Evolutionary conservation across 1,140 invertebrate species (phyloP).

Genomic region (Caenorhabditis inopinata): DNA sequence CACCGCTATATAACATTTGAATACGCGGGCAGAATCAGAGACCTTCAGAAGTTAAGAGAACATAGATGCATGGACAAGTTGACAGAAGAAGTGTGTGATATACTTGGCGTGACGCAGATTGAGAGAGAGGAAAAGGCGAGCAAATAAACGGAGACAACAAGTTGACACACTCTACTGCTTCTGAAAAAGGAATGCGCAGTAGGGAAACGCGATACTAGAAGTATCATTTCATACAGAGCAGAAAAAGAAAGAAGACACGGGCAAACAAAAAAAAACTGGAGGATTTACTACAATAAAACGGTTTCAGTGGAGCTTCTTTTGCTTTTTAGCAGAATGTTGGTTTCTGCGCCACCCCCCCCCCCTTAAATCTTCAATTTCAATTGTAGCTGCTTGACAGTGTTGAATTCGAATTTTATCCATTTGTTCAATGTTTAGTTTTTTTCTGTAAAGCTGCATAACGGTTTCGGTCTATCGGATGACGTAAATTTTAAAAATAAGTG

Average conservation of each 20-base stretch:
- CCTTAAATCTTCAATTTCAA: too few species aligned
- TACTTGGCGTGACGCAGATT: background rate
- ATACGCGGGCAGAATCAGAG: conserved; percentile 9
- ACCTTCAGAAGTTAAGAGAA: background rate
- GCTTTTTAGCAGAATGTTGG: too few species aligned
- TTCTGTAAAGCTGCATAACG: too few species aligned
- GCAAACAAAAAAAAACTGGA: too few species aligned
- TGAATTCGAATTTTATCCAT: too few species aligned
- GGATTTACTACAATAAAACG: too few species aligned
- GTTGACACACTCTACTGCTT: background rate
- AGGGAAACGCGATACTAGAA: background rate
- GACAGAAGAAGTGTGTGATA: background rate
- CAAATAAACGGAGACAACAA: conserved; percentile 9
- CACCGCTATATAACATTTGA: conserved; percentile 4
- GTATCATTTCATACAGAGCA: background rate
- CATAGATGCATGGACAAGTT: background rate
- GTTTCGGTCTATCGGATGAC: too few species aligned
- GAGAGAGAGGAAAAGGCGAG: background rate
- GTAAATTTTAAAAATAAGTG: too few species aligned
- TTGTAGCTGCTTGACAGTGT: too few species aligned
- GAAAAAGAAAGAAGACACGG: background rate
- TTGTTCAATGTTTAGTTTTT: too few species aligned
- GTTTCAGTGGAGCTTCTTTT: background rate
- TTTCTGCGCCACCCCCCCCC: too few species aligned
- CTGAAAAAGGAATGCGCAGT: conserved; percentile 25